These are phyloP conservation scores for Notodonta ziczac DNA, from an alignment of 2,888 invertebrate species.

Conservation along the genomic window DNA sequence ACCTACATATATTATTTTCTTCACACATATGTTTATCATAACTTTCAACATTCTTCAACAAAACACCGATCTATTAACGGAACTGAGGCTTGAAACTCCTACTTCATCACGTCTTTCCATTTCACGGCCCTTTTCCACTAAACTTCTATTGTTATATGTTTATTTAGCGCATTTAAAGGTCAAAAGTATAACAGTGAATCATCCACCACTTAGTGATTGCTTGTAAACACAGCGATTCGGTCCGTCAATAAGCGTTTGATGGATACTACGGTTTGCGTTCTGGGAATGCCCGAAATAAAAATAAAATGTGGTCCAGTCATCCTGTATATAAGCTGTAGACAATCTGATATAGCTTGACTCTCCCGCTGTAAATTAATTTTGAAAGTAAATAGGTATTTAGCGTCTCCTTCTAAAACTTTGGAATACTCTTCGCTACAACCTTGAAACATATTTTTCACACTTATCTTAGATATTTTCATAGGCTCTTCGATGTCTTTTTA, in stretches of 20 bases:
- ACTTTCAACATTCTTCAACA: neutral
- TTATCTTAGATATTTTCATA: no score
- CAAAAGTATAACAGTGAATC: neutral
- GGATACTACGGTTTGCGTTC: constrained; percentile 11
- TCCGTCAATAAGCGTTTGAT: constrained; percentile 6
- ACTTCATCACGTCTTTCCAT: neutral
- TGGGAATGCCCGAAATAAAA: constrained; percentile 19
- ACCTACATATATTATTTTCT: no score
- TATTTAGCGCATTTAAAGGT: neutral
- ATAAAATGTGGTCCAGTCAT: neutral
- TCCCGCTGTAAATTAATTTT: no score
- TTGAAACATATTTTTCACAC: no score
- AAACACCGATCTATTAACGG: neutral
- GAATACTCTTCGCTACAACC: no score
- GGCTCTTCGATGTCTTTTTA: no score
- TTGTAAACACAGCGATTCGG: constrained; percentile 10
- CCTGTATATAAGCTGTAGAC: no score
- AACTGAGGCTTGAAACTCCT: neutral
- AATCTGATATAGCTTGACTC: no score
- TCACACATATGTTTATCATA: no score
- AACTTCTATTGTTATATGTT: neutral
- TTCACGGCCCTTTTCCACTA: neutral
- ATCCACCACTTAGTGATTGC: constrained; percentile 1
- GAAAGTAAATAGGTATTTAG: no score
- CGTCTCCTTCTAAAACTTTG: no score